phyloP scores from a whole-genome alignment of 2,113 vertebrate species.

The Megalops atlanticus region DNA sequence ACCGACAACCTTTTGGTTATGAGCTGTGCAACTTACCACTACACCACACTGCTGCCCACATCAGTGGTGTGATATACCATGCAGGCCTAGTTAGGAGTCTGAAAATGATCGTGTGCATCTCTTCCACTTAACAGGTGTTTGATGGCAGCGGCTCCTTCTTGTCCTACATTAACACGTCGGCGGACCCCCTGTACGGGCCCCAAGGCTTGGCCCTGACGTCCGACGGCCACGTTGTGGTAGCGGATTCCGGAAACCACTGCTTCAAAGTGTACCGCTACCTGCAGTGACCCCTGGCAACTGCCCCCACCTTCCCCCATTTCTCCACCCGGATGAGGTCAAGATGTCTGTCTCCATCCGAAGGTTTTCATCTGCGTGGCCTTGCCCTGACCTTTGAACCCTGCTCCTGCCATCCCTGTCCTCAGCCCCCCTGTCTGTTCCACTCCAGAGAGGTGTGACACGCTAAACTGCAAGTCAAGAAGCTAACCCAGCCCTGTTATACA shows the following conservation, averaged over 20 bases:
- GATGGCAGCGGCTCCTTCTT: conserved; percentile 94
- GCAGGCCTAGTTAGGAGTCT: not conserved
- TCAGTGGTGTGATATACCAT: not conserved
- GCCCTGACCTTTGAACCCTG: not conserved
- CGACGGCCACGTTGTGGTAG: conserved; percentile 94
- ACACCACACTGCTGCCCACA: not conserved
- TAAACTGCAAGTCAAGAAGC: conserved; percentile 25
- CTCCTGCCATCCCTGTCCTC: not conserved
- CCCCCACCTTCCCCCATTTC: conserved; percentile 6
- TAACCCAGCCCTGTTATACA: conserved; percentile 3
- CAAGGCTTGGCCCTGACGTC: conserved; percentile 93
- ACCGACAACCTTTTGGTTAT: too few species aligned
- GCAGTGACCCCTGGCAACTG: conserved; percentile 71
- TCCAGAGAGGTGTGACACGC: not conserved
- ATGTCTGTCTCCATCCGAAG: not conserved
- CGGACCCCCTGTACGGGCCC: conserved; percentile 93
- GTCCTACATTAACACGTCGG: conserved; percentile 97
- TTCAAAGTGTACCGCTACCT: conserved; percentile 98
- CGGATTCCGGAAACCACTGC: conserved; percentile 97
- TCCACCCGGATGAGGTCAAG: not conserved
- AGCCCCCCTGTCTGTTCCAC: not conserved
- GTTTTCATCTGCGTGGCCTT: conserved; percentile 18
- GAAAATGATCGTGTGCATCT: not conserved
- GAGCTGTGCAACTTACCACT: too few species aligned
- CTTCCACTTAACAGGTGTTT: conserved; percentile 77